Base-by-base conservation (phyloP, 1,140 invertebrate species). In the Sarcophaga bullata region DNA sequence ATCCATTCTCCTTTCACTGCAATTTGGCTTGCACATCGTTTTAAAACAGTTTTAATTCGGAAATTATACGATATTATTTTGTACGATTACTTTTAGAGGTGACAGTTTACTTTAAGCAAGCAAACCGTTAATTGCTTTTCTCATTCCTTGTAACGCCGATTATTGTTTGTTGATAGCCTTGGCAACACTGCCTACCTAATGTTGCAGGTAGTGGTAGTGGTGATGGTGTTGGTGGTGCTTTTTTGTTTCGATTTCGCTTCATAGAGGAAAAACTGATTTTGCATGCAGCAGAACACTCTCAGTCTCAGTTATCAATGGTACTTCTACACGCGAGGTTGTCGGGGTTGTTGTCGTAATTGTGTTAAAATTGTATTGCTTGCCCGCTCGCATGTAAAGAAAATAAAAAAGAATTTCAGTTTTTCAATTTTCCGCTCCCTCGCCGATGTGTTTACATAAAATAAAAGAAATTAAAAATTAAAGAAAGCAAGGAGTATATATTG, bases 321-420 rank as follows among this genome's bases (percentile, higher is more conserved):
- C 62, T 68, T 68, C 19, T 68, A 68, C 62, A 68, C 62, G 62
- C 19, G 62, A 68, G 62, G 62, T 68, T 68, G 62, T 68, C 25
- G 25, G 62, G 62, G n/a, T 68, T 68, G 62, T 68, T 25, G 62
- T 19, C 19, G 17, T 68, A 25, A 37, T 37, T 68, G 50, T 52
- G 50, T 52, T 52, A 6, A 68, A 68, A 25, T 68, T 68, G 5
- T 37, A 37, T 37, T 37, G 25, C 25, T 37, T 37, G 25, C 25
- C 25, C 25, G 25, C 62, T 68, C n/a, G 62, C n/a, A 58, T 58
- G 62, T 68, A 68, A 68, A 68, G 19, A 52, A 37, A 37, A 37
- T 10, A 52, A 52, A 52, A 52, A 52, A 17, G 6, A 68, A 19
- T 68, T 68, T 58, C 54, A 13, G 54, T 58, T 58, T 58, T 9